These are phyloP conservation scores for Sphenopsis melanotis DNA, from an alignment of 2,797 vertebrate species.

Conservation along the genomic window DNA sequence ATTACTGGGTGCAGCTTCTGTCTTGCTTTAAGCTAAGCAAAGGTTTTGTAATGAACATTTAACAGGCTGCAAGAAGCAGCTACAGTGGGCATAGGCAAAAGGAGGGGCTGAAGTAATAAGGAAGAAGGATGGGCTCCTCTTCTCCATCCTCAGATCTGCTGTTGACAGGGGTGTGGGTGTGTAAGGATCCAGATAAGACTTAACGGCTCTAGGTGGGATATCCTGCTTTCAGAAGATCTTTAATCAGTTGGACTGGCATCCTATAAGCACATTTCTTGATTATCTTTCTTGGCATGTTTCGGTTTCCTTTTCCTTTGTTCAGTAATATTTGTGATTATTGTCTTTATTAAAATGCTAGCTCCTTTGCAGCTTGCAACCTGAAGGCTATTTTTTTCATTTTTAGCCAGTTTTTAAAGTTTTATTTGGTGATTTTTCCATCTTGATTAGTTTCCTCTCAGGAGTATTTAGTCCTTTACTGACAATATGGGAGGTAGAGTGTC, in stretches of 20 bases:
- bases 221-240: constrained; percentile 38
- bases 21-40: background rate
- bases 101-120: background rate
- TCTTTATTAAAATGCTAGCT: background rate
- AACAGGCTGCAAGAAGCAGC: background rate
- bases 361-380: background rate
- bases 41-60: background rate
- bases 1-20: background rate
- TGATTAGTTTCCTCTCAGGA: background rate
- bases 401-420: background rate
- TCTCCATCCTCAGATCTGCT: background rate
- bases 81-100: background rate
- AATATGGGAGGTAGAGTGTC: background rate
- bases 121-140: background rate
- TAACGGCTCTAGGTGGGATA: constrained; percentile 44
- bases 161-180: background rate
- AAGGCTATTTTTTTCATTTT: background rate
- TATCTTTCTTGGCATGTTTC: background rate
- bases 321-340: constrained; percentile 18
- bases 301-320: constrained; percentile 53
- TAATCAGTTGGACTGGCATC: constrained; percentile 17
- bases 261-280: constrained; percentile 9
- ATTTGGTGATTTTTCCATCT: background rate
- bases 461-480: background rate
- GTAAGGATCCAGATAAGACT: constrained; percentile 27